Conservation (phyloP, 2,888 invertebrate genomes). For the Monochamus alternatus region DNA sequence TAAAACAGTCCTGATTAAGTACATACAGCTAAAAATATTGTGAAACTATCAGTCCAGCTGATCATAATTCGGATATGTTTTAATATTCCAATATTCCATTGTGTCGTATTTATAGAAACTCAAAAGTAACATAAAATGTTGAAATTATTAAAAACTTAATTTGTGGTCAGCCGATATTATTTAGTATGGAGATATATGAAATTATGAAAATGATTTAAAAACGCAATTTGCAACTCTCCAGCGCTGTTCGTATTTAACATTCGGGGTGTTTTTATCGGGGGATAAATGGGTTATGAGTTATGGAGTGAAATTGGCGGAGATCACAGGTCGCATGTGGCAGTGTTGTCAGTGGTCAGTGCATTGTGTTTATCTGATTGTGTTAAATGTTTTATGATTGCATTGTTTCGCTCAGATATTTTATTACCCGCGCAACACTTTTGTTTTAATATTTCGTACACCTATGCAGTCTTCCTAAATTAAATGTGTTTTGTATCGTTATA, state of each 20-base stretch:
- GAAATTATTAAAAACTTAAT: not conserved
- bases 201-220: constrained; percentile 30
- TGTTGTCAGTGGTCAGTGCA: constrained; percentile 65
- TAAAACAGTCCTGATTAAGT: no score
- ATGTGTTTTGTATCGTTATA: no score
- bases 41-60: no score
- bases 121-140: not conserved
- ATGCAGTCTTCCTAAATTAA: no score
- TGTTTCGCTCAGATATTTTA: constrained; percentile 59
- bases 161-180: not conserved
- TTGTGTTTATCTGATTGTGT: constrained; percentile 64
- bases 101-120: not conserved
- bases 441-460: constrained; percentile 21
- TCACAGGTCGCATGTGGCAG: constrained; percentile 61
- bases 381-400: constrained; percentile 66
- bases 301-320: constrained; percentile 59
- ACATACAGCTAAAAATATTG: no score
- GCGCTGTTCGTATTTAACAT: constrained; percentile 38
- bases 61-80: no score
- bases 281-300: constrained; percentile 57
- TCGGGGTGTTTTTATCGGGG: constrained; percentile 49
- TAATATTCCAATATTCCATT: no score
- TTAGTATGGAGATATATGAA: constrained; percentile 8
- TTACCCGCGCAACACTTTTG: constrained; percentile 38
- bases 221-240: constrained; percentile 4